Evolutionary conservation across 2,113 vertebrate genomes (phyloP).

Genomic region (Lampris incognitus): DNA sequence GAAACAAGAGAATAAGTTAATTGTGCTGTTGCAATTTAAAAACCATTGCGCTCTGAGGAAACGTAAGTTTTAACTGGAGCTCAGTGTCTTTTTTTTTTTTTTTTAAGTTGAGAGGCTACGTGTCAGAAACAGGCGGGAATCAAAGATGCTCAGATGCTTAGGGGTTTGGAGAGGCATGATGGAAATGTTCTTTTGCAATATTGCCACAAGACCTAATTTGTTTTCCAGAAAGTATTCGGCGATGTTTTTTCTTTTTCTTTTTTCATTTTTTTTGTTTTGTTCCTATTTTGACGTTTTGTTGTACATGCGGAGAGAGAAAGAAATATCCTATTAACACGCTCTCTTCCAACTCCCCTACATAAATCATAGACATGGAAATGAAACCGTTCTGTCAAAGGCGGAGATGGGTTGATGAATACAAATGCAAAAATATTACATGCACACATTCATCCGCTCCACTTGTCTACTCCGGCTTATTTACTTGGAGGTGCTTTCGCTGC

Average conservation of each 20-base stretch:
- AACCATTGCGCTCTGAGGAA: slow-evolving; percentile 30
- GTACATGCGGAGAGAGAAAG: slow-evolving; percentile 73
- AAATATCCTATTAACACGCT: slow-evolving; percentile 80
- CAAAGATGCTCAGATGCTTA: slow-evolving; percentile 50
- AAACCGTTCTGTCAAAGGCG: slow-evolving; percentile 74
- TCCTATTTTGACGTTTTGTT: slow-evolving; percentile 77
- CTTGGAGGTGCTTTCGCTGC: slow-evolving; percentile 49
- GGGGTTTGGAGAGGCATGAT: slow-evolving; percentile 51
- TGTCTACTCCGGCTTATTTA: slow-evolving; percentile 12
- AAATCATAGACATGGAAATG: slow-evolving; percentile 78
- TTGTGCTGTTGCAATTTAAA: slow-evolving; percentile 22
- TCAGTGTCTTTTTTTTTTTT: slow-evolving; percentile 23
- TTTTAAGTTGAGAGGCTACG: slow-evolving; percentile 34
- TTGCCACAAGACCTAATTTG: slow-evolving; percentile 72
- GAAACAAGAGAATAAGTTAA: background rate
- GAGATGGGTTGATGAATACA: slow-evolving; percentile 78
- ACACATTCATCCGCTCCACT: slow-evolving; percentile 44
- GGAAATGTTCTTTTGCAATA: slow-evolving; percentile 55
- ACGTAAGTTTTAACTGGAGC: slow-evolving; percentile 55
- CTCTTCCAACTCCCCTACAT: slow-evolving; percentile 73
- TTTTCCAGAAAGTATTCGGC: slow-evolving; percentile 55
- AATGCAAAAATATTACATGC: slow-evolving; percentile 69
- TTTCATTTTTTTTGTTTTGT: background rate
- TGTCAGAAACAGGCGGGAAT: slow-evolving; percentile 44
- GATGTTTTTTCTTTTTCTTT: slow-evolving; percentile 63